Conservation (phyloP, 2,113 vertebrate genomes). For the Dendropsophus ebraccatus region DNA sequence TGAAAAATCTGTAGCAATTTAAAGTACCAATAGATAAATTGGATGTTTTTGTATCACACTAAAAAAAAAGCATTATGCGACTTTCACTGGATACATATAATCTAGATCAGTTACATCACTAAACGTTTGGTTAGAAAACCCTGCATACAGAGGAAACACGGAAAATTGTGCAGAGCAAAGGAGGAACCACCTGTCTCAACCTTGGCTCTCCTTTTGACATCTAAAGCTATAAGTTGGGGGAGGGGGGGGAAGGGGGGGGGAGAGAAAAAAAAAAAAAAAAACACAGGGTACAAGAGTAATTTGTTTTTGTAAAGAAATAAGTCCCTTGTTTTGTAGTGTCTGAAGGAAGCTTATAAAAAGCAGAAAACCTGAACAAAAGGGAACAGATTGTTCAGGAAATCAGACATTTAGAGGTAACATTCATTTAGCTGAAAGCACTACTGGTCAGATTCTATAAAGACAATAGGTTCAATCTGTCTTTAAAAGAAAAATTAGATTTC, state of each 20-base stretch:
- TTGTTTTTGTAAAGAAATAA: not conserved
- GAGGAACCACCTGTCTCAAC: conserved; percentile 7
- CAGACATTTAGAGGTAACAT: conserved; percentile 6
- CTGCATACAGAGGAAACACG: not conserved
- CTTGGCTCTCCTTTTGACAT: not conserved
- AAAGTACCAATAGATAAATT: no score
- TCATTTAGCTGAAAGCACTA: not conserved
- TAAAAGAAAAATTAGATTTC: not conserved
- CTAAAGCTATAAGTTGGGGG: not conserved
- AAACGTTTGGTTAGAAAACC: conserved; percentile 16
- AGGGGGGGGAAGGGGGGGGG: no score
- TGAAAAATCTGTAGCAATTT: no score
- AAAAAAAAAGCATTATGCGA: no score
- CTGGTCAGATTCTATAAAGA: not conserved
- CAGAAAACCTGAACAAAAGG: not conserved
- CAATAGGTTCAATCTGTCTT: not conserved
- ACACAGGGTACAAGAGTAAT: not conserved
- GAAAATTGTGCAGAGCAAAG: not conserved
- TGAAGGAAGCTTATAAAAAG: conserved; percentile 7
- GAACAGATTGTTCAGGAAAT: conserved; percentile 12
- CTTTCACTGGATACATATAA: not conserved
- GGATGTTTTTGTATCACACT: no score
- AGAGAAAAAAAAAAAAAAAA: not conserved
- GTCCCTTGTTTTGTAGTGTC: not conserved
- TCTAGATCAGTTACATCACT: not conserved